Percentiles rank a stretch among this genome's conserved stretches.
These are phyloP conservation scores for Aphidius gifuensis DNA, from an alignment of 1,140 invertebrate genomes.

Conservation along the genomic window DNA sequence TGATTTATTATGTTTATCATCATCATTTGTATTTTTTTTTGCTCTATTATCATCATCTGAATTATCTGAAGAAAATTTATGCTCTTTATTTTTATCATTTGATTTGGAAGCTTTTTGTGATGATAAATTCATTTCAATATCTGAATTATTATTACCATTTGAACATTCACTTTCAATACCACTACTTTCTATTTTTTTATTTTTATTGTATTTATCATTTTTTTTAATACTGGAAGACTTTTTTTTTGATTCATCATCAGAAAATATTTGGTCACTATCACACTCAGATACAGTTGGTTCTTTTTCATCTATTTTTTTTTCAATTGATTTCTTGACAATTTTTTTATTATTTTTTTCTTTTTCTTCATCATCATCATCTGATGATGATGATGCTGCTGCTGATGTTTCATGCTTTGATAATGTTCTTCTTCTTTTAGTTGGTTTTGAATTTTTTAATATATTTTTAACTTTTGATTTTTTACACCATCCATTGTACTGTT, in stretches of 20 bases:
- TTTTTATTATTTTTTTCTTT: not conserved
- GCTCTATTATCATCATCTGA: too few species aligned
- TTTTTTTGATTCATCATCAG: constrained; percentile 22
- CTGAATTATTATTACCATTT: not conserved
- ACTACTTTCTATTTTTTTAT: too few species aligned
- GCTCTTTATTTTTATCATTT: too few species aligned
- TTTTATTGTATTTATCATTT: not conserved
- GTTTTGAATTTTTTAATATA: constrained; percentile 12
- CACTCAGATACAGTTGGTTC: constrained; percentile 33
- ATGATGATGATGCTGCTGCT: constrained; percentile 5
- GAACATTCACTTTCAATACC: not conserved
- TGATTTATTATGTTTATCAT: not conserved
- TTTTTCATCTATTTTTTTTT: not conserved
- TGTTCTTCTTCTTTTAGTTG: not conserved
- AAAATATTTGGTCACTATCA: constrained; percentile 39
- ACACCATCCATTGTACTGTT: constrained; percentile 20
- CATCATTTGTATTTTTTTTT: not conserved
- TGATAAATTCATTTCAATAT: not conserved
- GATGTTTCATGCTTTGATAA: not conserved
- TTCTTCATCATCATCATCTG: constrained; percentile 3
- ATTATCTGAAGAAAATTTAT: too few species aligned
- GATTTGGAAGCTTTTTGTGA: too few species aligned
- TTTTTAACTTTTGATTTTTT: constrained; percentile 22
- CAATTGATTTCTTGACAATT: not conserved
- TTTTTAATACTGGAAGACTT: not conserved